Evolutionary conservation across 2,113 vertebrate genomes (phyloP).

Genomic region (Parus major): DNA sequence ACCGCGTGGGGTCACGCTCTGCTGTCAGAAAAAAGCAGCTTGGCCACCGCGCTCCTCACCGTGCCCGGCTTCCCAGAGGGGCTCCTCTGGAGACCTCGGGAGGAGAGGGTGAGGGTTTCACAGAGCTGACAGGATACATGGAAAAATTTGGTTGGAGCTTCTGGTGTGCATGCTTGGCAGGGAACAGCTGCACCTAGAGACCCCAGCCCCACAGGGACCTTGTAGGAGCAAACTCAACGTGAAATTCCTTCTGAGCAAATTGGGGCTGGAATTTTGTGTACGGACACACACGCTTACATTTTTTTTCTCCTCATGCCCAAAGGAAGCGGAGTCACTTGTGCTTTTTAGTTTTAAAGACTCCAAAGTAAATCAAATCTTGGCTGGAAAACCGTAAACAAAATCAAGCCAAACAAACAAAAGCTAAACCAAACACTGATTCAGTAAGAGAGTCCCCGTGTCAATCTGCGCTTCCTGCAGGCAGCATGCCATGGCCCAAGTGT

Average conservation of each 20-base stretch:
- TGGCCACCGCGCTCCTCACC: fast-evolving
- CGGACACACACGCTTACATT: not conserved
- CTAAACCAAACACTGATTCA: constrained; percentile 52
- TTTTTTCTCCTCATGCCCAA: not conserved
- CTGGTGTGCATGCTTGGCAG: not conserved
- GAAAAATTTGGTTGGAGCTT: not conserved
- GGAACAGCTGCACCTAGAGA: not conserved
- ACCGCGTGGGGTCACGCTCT: fast-evolving
- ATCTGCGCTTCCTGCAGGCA: constrained; percentile 32
- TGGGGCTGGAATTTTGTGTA: not conserved
- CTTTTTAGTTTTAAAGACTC: constrained; percentile 36
- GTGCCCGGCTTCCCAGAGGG: not conserved
- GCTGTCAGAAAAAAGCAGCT: not conserved
- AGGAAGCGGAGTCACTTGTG: not conserved
- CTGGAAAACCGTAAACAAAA: constrained; percentile 55
- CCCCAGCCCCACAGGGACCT: not conserved
- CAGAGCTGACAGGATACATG: not conserved
- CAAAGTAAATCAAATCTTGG: constrained; percentile 51
- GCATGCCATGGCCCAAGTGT: not conserved
- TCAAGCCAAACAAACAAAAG: constrained; percentile 49
- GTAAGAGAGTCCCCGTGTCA: constrained; percentile 9
- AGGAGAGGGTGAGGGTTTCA: not conserved
- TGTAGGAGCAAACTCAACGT: not conserved
- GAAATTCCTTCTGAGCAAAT: not conserved
- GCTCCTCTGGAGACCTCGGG: not conserved